Base-by-base conservation (phyloP, 2,113 vertebrate species). In the Chaetops frenatus region DNA sequence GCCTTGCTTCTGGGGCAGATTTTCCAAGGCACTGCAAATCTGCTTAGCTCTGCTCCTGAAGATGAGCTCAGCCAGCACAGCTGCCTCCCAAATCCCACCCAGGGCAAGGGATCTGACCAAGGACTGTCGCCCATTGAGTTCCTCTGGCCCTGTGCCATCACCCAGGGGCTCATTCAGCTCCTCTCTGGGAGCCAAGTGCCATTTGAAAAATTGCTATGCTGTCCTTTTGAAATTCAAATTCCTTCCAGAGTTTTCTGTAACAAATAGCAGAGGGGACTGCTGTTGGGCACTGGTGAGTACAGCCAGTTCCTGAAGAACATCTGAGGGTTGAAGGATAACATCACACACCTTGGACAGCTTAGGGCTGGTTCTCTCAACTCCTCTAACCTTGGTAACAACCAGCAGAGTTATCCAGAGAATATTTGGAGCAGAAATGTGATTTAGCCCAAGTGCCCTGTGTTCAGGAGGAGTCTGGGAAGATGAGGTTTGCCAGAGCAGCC, bases 71-170 rank as follows among this genome's bases (percentile, higher is more conserved):
- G 71, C 23, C 81, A 44, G 73, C 77, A 6, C 0, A 0, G n/a
- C 51, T 1, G 0, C 33, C 73, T 20, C 72, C 1, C 0, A 74
- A 66, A 70, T 1, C 17, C 23, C 1, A 0, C 91, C 70, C 1
- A 0, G 38, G 62, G 48, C 0, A 0, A 21, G 35, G 9, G 5
- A 21, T 5, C 35, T 2, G 0, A 33, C 11, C 51, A 3, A 1
- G 13, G 7, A 2, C 29, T 19, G 9, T 2, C 12, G 2, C 19
- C 51, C 22, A 0, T 2, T 1, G 21, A 9, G 18, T 1, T 42
- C 42, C 66, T 35, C 74, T 29, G 60, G 70, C 61, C 47, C 2
- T 2, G 33, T 10, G 22, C 86, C 60, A 13, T 4, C 25, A 11
- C 35, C 42, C 51, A 28, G 56, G 36, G 40, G 9, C n/a, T 70